Conservation (phyloP, 2,113 vertebrate species). For the Embiotoca jacksoni region DNA sequence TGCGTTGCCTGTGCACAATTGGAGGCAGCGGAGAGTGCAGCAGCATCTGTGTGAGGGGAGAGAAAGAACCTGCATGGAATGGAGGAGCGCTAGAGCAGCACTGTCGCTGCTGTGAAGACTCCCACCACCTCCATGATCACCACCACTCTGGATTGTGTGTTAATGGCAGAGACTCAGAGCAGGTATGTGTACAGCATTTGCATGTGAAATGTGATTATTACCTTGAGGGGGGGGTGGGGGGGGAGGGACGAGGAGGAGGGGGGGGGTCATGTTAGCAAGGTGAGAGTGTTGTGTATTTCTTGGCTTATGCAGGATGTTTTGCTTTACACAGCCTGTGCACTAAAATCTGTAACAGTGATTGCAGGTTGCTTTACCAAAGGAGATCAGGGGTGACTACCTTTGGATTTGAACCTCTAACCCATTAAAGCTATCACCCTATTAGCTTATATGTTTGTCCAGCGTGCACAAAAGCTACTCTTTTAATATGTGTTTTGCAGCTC, state of each 20-base stretch:
- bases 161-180: slow-evolving; percentile 53
- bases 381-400: neutral
- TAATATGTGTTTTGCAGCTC: slow-evolving; percentile 34
- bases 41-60: slow-evolving; percentile 63
- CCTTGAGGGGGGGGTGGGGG: neutral
- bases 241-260: too few species aligned
- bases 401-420: slow-evolving; percentile 17
- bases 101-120: slow-evolving; percentile 42
- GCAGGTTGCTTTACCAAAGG: neutral
- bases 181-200: slow-evolving; percentile 37
- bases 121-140: slow-evolving; percentile 17
- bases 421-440: neutral
- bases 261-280: slow-evolving; percentile 29
- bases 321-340: neutral
- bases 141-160: slow-evolving; percentile 26
- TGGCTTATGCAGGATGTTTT: slow-evolving; percentile 20
- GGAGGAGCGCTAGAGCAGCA: slow-evolving; percentile 62
- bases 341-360: neutral
- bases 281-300: slow-evolving; percentile 23
- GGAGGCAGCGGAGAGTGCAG: slow-evolving; percentile 59
- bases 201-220: slow-evolving; percentile 15
- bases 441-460: neutral
- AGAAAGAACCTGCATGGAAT: slow-evolving; percentile 67
- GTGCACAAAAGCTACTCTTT: neutral
- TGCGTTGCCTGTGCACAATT: slow-evolving; percentile 62